These are phyloP conservation scores for Diloba caeruleocephala DNA, from an alignment of 2,888 invertebrate species.

Conservation along the genomic window DNA sequence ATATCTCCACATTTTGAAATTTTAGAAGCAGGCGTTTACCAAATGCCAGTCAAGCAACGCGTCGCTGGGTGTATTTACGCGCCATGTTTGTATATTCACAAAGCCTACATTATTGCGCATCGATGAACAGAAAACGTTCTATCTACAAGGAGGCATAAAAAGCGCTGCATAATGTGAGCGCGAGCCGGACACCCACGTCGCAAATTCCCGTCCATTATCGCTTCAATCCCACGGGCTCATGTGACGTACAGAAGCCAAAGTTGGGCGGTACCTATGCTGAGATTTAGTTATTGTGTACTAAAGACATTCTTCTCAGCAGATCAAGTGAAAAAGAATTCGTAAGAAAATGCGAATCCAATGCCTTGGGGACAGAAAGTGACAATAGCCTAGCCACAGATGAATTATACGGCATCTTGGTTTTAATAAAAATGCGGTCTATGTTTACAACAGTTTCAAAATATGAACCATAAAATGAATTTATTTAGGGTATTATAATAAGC, in stretches of 20 bases:
- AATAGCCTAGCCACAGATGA: conserved; percentile 18
- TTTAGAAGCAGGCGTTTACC: conserved; percentile 60
- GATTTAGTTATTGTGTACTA: conserved; percentile 76
- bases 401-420: conserved; percentile 4
- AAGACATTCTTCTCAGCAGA: conserved; percentile 73
- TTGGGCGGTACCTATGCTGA: conserved; percentile 72
- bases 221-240: conserved; percentile 83
- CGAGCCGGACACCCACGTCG: conserved; percentile 85
- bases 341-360: conserved; percentile 40
- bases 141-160: conserved; percentile 72
- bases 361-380: conserved; percentile 33
- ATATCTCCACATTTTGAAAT: conserved; percentile 33
- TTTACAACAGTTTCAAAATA: background rate
- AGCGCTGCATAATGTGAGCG: conserved; percentile 76
- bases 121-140: conserved; percentile 69
- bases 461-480: conserved; percentile 9
- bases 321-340: conserved; percentile 66
- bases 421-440: conserved; percentile 2
- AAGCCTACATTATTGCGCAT: conserved; percentile 76
- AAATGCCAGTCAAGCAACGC: conserved; percentile 59
- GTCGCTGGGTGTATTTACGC: conserved; percentile 73
- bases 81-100: conserved; percentile 75
- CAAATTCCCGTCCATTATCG: conserved; percentile 77
- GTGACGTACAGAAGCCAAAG: conserved; percentile 80
- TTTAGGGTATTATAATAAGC: conserved; percentile 4